phyloP scores from a whole-genome alignment of 2,888 invertebrate species.

The Phasia obesa region DNA sequence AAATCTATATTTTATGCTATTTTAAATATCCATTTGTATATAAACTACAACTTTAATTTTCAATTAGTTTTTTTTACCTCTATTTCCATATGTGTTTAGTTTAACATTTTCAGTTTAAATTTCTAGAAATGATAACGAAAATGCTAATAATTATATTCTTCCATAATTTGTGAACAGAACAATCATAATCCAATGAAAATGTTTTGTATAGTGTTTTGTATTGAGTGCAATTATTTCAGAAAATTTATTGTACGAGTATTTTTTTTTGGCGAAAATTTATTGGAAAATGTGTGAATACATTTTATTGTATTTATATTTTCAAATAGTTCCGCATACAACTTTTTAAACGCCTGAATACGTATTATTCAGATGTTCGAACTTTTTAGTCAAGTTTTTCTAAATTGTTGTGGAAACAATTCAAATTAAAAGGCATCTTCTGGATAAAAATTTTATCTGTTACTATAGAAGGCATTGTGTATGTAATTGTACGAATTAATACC shows the following conservation, averaged over 20 bases:
- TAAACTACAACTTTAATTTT: too few relatives aligned
- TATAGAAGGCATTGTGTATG: neutral
- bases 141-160: constrained; percentile 26
- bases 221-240: constrained; percentile 29
- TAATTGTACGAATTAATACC: constrained; percentile 1
- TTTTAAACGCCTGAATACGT: neutral
- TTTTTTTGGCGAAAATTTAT: constrained; percentile 10
- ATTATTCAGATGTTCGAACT: neutral
- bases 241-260: constrained; percentile 22
- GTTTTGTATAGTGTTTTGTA: constrained; percentile 22
- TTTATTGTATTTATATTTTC: neutral
- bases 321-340: neutral
- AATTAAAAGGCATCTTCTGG: neutral
- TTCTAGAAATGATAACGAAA: constrained; percentile 2
- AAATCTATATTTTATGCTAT: too few relatives aligned
- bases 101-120: constrained; percentile 13
- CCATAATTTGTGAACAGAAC: constrained; percentile 10
- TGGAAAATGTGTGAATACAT: constrained; percentile 13
- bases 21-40: too few relatives aligned
- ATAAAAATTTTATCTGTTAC: neutral
- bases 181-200: constrained; percentile 40
- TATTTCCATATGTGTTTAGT: neutral
- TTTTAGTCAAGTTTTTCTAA: neutral
- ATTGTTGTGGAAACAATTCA: neutral
- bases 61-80: neutral